Evolutionary conservation across 2,113 vertebrate species (phyloP).

Genomic region (Ahaetulla prasina): DNA sequence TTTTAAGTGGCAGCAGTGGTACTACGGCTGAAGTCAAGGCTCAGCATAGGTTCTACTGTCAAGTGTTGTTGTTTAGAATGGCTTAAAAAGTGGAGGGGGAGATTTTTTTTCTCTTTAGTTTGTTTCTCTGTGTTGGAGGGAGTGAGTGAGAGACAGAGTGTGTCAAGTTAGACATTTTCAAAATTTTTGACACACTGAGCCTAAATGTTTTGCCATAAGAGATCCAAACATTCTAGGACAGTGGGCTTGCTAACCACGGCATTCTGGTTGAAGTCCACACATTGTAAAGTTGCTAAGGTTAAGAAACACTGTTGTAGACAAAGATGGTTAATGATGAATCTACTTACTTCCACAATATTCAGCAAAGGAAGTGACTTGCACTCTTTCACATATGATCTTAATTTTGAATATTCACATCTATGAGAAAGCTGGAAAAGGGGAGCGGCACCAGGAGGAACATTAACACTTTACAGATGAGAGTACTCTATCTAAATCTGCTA

Average conservation of each 20-base stretch:
- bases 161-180: not conserved
- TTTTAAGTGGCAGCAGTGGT: not conserved
- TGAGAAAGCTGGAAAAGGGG: not conserved
- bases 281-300: not conserved
- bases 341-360: not conserved
- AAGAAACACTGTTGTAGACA: not conserved
- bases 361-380: conserved; percentile 21
- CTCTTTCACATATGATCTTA: not conserved
- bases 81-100: not conserved
- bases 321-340: not conserved
- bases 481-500: conserved; percentile 14
- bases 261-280: not conserved
- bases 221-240: not conserved
- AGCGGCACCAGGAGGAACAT: not conserved
- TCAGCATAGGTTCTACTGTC: not conserved
- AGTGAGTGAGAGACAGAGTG: too few relatives aligned
- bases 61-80: not conserved
- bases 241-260: not conserved
- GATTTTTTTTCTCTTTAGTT: not conserved
- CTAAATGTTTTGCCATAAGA: not conserved
- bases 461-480: conserved; percentile 23
- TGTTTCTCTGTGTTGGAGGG: not conserved
- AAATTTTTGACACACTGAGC: not conserved
- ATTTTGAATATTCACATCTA: conserved; percentile 21
- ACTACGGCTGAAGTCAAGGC: not conserved